Conservation (phyloP, 2,113 vertebrate species). For the Hystrix brachyura region DNA sequence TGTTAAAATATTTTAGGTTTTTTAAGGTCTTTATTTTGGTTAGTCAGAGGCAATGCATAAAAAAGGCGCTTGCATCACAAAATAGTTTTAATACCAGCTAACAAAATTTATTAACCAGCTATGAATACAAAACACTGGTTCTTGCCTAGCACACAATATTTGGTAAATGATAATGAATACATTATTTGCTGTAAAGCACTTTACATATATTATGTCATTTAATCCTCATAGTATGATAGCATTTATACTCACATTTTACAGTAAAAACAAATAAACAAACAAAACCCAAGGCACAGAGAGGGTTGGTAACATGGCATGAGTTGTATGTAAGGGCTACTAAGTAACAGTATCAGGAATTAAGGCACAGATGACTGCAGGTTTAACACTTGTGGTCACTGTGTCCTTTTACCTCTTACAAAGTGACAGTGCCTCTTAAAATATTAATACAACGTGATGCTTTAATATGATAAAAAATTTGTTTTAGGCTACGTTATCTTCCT, state of each 20-base stretch:
- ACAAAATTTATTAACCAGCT: neutral
- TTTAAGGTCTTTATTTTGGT: conserved; percentile 37
- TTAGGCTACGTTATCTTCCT: neutral
- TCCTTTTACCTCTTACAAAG: neutral
- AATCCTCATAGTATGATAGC: neutral
- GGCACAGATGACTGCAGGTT: neutral
- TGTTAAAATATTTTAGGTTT: conserved; percentile 37
- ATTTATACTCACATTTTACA: neutral
- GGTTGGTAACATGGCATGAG: neutral
- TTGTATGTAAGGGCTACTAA: neutral
- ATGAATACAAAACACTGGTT: neutral
- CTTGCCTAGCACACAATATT: neutral
- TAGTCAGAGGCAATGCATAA: neutral
- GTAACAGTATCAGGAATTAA: neutral
- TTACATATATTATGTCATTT: neutral
- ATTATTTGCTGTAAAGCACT: neutral
- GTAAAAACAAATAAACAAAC: neutral
- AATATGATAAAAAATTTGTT: neutral
- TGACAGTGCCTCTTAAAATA: neutral
- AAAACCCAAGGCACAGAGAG: neutral
- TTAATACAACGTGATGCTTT: neutral
- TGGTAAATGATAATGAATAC: neutral
- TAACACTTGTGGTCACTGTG: neutral
- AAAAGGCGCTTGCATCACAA: conserved; percentile 28
- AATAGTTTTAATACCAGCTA: neutral